Base-by-base conservation (phyloP, 2,113 vertebrate genomes). In the Menura novaehollandiae region DNA sequence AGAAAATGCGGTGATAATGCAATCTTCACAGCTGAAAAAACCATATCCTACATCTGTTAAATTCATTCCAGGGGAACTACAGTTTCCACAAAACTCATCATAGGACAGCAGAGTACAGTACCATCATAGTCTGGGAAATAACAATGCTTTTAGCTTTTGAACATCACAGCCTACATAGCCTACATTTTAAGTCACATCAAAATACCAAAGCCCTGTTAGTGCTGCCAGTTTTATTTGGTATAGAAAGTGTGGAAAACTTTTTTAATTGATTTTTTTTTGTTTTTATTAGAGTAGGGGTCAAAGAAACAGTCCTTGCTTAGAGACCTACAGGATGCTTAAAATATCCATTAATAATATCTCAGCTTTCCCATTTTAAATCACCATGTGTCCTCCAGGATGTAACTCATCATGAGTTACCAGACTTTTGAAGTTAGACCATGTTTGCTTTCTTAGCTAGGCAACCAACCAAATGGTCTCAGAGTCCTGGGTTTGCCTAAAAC, bases 381-480 rank as follows among this genome's bases (percentile, higher is more conserved):
- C n/a, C 7, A 4, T 33, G 11, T 72, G 39, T 91, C 51, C 55
- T 90, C 63, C 75, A 67, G 68, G 22, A n/a, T 66, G n/a, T 46
- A 92, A 68, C 16, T 85, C n/a, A 80, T 33, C 37, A 41, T 47
- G 27, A 93, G 59, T 74, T 86, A 93, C 26, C 43, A 91, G 30
- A 73, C 39, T 88, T 85, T 43, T 90, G 55, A 90, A 94, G 88
- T 51, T 24, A 88, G 51, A 73, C 13, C 4, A 1, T 91, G 67
- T 96, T 94, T 96, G n/a, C 81, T 68, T 68, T 68, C 69, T 88
- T 73, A 96, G 72, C 72, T 96, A 84, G 90, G 90, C 93, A 97
- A 68, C 68, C 53, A 88, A 86, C 30, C 43, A 88, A 93, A 85
- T 0, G 32, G 19, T 66, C 67, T 51, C 69, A n/a, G 63, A 85